Base-by-base conservation (phyloP, 2,113 vertebrate species). In the Salvator merianae region DNA sequence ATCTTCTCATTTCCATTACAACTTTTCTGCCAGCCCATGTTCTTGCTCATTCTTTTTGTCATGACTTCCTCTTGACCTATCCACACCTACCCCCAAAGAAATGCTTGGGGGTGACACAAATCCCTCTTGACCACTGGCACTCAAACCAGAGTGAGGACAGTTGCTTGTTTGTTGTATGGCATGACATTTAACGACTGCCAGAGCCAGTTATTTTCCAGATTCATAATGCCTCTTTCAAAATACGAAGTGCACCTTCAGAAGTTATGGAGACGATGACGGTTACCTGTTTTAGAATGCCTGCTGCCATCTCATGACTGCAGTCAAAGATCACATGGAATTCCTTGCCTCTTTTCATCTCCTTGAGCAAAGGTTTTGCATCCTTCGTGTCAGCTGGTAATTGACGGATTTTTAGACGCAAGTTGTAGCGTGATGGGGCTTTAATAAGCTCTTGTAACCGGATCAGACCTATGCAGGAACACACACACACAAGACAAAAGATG, bases 321-420 rank as follows among this genome's bases (percentile, higher is more conserved):
- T 99, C 99, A 89, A 99, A 99, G 91, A 99, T 99, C 78, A 99
- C 98, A 74, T 99, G 98, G 92, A 99, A 99, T 91, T 99, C 99
- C 91, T 98, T 99, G 69, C 98, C 98, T 91, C 98, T 96, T 95
- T 99, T 99, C 98, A 99, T 99, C 95, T 99, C 99, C 90, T 99
- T 99, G 79, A 99, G 94, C 87, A 99, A 96, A 3, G 99, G 99
- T 91, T 99, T 99, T 93, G 99, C 98, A 94, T 99, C 98, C 93
- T 99, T 99, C 18, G 97, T 98, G 59, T 99, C 98, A 83, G 96
- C 94, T 82, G 99, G 99, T 83, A 99, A 91, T 93, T 99, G 99
- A 36, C 99, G 98, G 70, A 99, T 99, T 97, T 99, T 99, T 91
- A 99, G 94, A 69, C 98, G 97, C 90, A 99, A 96, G 94, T 98